A percentile compares a stretch with the other conserved stretches of the same genome.
phyloP scores from a whole-genome alignment of 2,113 vertebrate species.

The Nymphicus hollandicus region DNA sequence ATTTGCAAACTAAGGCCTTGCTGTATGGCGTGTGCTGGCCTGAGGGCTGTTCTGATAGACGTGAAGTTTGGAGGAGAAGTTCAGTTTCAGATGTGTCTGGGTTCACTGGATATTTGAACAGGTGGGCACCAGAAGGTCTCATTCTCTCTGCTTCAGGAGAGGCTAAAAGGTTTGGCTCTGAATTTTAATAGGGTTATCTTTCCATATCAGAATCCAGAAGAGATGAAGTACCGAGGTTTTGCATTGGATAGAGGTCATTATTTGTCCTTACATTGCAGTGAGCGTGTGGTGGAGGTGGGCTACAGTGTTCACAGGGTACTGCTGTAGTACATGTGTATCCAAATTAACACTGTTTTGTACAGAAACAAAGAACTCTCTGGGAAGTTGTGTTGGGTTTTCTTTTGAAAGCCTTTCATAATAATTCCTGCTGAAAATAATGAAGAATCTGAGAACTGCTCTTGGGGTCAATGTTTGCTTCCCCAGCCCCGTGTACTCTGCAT shows the following conservation, averaged over 20 bases:
- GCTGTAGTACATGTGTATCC: background rate
- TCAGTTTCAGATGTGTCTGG: background rate
- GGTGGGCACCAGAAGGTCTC: slow-evolving; percentile 7
- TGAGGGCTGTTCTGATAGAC: background rate
- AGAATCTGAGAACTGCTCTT: background rate
- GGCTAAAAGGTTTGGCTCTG: background rate
- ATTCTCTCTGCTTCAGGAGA: slow-evolving; percentile 20
- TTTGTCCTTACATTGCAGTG: background rate
- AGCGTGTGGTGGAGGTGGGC: background rate
- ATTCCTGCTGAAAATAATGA: background rate
- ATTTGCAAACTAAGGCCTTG: background rate
- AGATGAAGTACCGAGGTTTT: background rate
- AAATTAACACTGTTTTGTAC: background rate
- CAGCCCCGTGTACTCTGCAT: background rate
- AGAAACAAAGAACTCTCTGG: background rate
- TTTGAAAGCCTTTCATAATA: background rate
- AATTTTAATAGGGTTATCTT: background rate
- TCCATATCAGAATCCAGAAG: background rate
- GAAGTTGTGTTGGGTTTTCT: background rate
- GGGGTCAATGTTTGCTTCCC: background rate
- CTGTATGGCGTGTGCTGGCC: background rate
- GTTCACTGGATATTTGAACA: slow-evolving; percentile 25
- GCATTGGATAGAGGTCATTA: background rate
- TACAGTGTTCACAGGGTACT: background rate
- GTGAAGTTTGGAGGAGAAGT: background rate